Evolutionary conservation across 2,797 vertebrate species (phyloP).

Genomic region (Dermochelys coriacea): DNA sequence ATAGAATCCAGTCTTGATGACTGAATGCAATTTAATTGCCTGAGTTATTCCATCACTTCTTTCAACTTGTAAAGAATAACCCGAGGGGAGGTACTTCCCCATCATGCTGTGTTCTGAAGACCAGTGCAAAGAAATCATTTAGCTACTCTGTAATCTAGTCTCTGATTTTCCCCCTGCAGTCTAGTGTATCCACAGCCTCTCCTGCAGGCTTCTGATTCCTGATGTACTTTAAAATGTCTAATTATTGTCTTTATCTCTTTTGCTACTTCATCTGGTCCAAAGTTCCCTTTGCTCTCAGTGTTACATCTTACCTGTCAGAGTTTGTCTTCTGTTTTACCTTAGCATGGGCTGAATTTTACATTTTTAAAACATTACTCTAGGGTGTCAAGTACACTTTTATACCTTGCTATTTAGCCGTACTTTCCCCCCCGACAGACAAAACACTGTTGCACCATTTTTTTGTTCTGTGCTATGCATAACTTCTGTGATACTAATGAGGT

Average conservation of each 20-base stretch:
- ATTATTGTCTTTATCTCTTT: neutral
- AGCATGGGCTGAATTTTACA: neutral
- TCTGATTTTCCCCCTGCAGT: neutral
- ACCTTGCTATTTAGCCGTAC: neutral
- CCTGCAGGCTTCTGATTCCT: neutral
- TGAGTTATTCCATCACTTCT: neutral
- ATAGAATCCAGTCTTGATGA: neutral
- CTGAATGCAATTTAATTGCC: neutral
- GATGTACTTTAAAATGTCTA: neutral
- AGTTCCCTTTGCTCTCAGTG: neutral
- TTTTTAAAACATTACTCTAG: neutral
- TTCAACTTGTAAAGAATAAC: neutral
- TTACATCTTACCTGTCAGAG: neutral
- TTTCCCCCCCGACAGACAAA: neutral
- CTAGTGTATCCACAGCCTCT: neutral
- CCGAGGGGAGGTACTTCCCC: neutral
- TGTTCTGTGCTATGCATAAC: neutral
- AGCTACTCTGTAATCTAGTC: neutral
- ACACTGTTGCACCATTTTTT: neutral
- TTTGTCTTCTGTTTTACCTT: neutral
- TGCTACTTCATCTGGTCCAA: neutral
- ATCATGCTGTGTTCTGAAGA: neutral
- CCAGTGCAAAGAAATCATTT: neutral
- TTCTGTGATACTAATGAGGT: neutral
- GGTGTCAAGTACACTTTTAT: neutral